These are phyloP conservation scores for Semaprochilodus insignis DNA, from an alignment of 2,797 vertebrate species.

Conservation along the genomic window DNA sequence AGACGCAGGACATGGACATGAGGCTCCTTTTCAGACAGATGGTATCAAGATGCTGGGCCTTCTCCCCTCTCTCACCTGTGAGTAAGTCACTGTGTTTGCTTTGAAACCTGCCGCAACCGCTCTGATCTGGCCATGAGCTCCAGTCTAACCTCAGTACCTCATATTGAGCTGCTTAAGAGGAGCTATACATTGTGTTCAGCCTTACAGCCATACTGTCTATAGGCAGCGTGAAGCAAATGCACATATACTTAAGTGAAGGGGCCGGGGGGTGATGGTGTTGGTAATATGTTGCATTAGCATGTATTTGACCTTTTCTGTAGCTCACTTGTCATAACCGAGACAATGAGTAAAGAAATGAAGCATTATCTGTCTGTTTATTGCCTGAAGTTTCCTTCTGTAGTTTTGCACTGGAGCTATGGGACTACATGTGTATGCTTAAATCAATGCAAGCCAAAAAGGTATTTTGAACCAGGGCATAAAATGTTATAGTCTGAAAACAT, in stretches of 20 bases:
- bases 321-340: not conserved
- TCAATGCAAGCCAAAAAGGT: too few species aligned
- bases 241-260: not conserved
- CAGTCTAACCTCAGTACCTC: conserved; percentile 27
- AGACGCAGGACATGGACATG: not conserved
- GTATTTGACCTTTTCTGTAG: not conserved
- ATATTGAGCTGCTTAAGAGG: conserved; percentile 53
- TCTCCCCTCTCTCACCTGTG: conserved; percentile 55
- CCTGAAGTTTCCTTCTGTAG: too few species aligned
- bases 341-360: too few species aligned
- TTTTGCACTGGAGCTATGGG: not conserved
- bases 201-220: conserved; percentile 24
- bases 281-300: not conserved
- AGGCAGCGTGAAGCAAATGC: not conserved
- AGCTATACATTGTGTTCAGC: not conserved
- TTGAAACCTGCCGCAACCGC: conserved; percentile 49
- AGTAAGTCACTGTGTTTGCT: conserved; percentile 49
- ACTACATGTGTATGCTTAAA: too few species aligned
- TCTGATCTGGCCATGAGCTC: conserved; percentile 30
- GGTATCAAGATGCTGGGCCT: conserved; percentile 66
- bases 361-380: too few species aligned
- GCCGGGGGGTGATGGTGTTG: too few species aligned
- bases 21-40: conserved; percentile 55
- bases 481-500: not conserved
- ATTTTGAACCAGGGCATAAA: not conserved